Percentiles rank a stretch among this genome's conserved stretches.
Conservation (phyloP, 1,140 invertebrate genomes). For the Drosophila subpulchrella region DNA sequence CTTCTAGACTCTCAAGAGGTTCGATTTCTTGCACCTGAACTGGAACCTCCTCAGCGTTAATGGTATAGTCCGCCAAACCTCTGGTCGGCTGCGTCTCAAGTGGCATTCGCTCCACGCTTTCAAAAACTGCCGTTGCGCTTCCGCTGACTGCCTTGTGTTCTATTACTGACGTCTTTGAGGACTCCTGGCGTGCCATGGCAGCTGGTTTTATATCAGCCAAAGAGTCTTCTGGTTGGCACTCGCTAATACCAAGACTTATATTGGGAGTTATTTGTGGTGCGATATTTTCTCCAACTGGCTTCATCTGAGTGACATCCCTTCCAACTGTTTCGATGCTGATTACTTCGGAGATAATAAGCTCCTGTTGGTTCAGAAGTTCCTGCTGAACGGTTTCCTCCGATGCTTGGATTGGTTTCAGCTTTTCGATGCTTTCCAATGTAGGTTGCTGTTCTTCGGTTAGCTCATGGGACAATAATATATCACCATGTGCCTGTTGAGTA, state of each 20-base stretch:
- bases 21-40: conserved; percentile 88
- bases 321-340: conserved; percentile 39
- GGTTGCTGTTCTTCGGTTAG: conserved; percentile 45
- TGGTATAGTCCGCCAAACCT: conserved; percentile 29
- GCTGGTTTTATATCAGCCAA: conserved; percentile 16
- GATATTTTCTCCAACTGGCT: conserved; percentile 25
- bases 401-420: conserved; percentile 8
- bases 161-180: conserved; percentile 14
- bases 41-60: conserved; percentile 37
- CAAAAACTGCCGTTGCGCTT: conserved; percentile 23
- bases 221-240: conserved; percentile 54
- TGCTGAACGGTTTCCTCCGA: conserved; percentile 16
- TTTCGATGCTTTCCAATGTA: conserved; percentile 34
- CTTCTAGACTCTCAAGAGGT: conserved; percentile 34
- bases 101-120: conserved; percentile 39
- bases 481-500: conserved; percentile 38
- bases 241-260: conserved; percentile 42
- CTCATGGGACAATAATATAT: conserved; percentile 56
- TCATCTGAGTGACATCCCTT: not conserved
- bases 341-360: conserved; percentile 53
- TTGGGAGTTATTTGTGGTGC: conserved; percentile 25
- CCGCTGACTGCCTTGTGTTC: conserved; percentile 39
- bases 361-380: conserved; percentile 37
- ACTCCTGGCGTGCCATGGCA: conserved; percentile 17
- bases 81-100: conserved; percentile 15